phyloP scores from a whole-genome alignment of 2,888 invertebrate genomes.

The Cloeon dipterum region DNA sequence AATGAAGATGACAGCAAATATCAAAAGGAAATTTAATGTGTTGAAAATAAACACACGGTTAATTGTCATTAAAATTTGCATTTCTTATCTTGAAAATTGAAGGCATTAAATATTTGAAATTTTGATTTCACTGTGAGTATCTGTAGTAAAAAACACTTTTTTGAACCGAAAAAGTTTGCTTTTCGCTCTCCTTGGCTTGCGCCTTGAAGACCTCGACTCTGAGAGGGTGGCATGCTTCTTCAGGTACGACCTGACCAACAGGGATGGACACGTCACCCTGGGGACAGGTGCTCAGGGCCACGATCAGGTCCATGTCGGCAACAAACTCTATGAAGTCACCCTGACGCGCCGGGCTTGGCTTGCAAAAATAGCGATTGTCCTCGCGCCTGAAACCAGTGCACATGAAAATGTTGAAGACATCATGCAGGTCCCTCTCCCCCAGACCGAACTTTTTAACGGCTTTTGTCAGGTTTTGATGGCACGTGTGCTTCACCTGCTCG shows the following conservation, averaged over 20 bases:
- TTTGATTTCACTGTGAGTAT: too few relatives aligned
- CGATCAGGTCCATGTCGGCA: slow-evolving; percentile 24
- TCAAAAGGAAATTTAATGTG: too few relatives aligned
- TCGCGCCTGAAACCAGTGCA: slow-evolving; percentile 22
- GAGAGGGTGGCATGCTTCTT: slow-evolving; percentile 18
- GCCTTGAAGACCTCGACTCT: slow-evolving; percentile 18
- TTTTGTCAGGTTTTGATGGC: slow-evolving; percentile 21
- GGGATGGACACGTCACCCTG: slow-evolving; percentile 22
- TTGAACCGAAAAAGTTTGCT: too few relatives aligned
- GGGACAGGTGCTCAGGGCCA: slow-evolving; percentile 22
- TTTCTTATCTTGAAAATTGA: too few relatives aligned
- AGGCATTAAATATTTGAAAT: too few relatives aligned
- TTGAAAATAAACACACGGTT: too few relatives aligned
- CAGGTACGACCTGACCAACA: slow-evolving; percentile 19
- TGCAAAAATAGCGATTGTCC: slow-evolving; percentile 22
- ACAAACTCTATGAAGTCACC: slow-evolving; percentile 26
- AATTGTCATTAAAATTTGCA: too few relatives aligned
- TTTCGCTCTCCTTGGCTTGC: too few relatives aligned
- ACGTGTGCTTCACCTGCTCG: slow-evolving; percentile 18
- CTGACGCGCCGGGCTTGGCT: slow-evolving; percentile 21
- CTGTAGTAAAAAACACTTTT: too few relatives aligned
- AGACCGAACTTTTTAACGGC: slow-evolving; percentile 19
- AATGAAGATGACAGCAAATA: too few relatives aligned
- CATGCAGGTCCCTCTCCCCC: slow-evolving; percentile 22
- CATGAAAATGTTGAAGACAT: slow-evolving; percentile 28